phyloP scores from a whole-genome alignment of 1,140 invertebrate species.

The Calliphora vicina region DNA sequence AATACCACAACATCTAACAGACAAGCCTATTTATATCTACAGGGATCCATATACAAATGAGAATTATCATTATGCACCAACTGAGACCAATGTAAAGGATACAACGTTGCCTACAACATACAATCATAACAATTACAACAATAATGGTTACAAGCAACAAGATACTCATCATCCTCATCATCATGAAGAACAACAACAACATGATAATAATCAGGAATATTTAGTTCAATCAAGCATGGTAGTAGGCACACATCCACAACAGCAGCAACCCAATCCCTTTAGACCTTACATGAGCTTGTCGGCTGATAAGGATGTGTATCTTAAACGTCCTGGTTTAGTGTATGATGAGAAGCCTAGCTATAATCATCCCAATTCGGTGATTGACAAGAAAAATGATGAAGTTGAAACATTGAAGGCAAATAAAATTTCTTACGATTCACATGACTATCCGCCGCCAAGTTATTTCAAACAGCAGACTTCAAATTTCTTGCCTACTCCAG shows the following conservation, averaged over 20 bases:
- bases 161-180: not conserved
- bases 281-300: conserved; percentile 29
- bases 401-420: conserved; percentile 34
- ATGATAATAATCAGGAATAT: conserved; percentile 45
- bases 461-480: conserved; percentile 57
- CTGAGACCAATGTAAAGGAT: not conserved
- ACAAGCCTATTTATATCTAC: conserved; percentile 56
- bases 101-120: not conserved
- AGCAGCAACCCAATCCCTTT: conserved; percentile 24
- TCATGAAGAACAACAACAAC: too few species aligned
- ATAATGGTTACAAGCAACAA: not conserved
- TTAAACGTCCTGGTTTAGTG: conserved; percentile 56
- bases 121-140: not conserved
- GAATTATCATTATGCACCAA: conserved; percentile 45
- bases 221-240: conserved; percentile 58
- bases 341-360: conserved; percentile 49
- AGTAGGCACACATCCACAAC: conserved; percentile 45
- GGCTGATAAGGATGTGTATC: conserved; percentile 43
- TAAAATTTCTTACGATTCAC: conserved; percentile 59
- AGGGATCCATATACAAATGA: conserved; percentile 58
- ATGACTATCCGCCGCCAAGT: conserved; percentile 60
- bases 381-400: not conserved
- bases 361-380: not conserved
- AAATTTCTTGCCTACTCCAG: conserved; percentile 49
- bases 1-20: conserved; percentile 41